Base-by-base conservation (phyloP, 2,113 vertebrate species). In the Poicephalus meyeri region DNA sequence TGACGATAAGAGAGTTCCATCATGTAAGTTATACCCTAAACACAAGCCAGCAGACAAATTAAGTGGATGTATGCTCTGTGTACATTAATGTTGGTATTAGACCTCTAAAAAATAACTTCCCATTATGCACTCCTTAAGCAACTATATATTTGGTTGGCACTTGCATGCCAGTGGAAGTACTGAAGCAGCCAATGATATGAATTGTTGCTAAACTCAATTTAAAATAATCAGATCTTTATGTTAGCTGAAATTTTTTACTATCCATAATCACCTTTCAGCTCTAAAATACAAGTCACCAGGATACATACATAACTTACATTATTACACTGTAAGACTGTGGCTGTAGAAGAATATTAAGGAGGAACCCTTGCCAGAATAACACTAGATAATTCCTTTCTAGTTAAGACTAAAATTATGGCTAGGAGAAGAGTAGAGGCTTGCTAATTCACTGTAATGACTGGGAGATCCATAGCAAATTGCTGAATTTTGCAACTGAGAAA, bases 371-470 rank as follows among this genome's bases (percentile, higher is more conserved):
- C 92, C 64, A 89, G 93, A 96, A 81, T 88, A 92, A 50, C 58
- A 85, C 85, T 91, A 91, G 92, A 94, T 94, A 95, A 96, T 92
- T 96, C 66, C 80, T 86, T 96, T 88, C 95, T 86, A 88, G 92
- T 94, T 97, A 95, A 91, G 93, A 78, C 74, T 72, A 88, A 93
- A 97, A 94, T 91, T 86, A 96, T 72, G 82, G 92, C 89, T 83
- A 77, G 66, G 71, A 91, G 60, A 71, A 91, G 85, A 95, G 85
- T 50, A 87, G 86, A 91, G 64, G 77, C 60, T 96, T 87, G 73
- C 83, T 97, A 97, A 97, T 95, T 96, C 86, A 91, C 91, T 96
- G 89, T 96, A 95, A 97, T 53, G 87, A 93, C 3, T 87, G 61
- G 63, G 77, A 96, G 58, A 96, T 92, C 88, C 77, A 86, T 83